These are phyloP conservation scores for Candidula unifasciata DNA, from an alignment of 2,888 invertebrate species.

Conservation along the genomic window DNA sequence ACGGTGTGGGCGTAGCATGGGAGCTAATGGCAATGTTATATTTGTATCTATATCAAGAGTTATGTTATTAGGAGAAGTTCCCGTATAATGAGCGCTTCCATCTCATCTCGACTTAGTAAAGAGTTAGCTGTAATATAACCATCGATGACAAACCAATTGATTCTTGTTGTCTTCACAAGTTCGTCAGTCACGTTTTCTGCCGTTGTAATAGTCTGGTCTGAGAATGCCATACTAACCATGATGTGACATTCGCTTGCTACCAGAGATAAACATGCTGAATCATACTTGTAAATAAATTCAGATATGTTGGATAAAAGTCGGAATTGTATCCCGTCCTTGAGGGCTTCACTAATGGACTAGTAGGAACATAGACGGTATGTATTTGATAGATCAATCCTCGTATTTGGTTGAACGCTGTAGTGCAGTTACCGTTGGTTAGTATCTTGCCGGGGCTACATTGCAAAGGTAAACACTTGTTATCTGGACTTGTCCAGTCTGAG, in stretches of 20 bases:
- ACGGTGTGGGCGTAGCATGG: background rate
- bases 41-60: background rate
- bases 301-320: background rate
- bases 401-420: slow-evolving; percentile 12
- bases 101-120: background rate
- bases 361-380: background rate
- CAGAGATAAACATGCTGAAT: background rate
- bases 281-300: background rate
- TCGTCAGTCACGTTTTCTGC: background rate
- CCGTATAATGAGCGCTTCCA: background rate
- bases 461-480: slow-evolving; percentile 17
- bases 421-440: background rate
- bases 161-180: background rate
- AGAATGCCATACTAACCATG: too few relatives aligned
- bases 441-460: slow-evolving; percentile 28
- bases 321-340: too few relatives aligned
- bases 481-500: slow-evolving; percentile 1
- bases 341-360: background rate
- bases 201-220: too few relatives aligned
- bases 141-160: too few relatives aligned
- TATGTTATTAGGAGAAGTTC: background rate
- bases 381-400: slow-evolving; percentile 22
- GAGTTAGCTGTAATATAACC: too few relatives aligned
- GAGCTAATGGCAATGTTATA: background rate
- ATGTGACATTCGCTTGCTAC: too few relatives aligned